A percentile compares a stretch with the other conserved stretches of the same genome.
phyloP scores from a whole-genome alignment of 1,140 invertebrate species.

The Drosophila tani region DNA sequence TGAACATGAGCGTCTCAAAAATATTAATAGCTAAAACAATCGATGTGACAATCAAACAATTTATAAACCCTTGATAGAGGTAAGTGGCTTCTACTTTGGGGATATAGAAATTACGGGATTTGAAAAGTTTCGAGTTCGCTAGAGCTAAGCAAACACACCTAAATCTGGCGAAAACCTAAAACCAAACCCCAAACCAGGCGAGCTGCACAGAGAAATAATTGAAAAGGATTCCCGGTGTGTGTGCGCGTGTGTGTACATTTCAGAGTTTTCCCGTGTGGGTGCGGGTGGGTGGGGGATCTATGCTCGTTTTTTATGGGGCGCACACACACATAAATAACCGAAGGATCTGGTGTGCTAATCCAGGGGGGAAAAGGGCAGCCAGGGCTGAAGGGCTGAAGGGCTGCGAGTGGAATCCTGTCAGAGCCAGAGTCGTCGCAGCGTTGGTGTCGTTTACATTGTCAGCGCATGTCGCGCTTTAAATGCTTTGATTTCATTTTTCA shows the following conservation, averaged over 20 bases:
- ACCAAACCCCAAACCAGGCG: slow-evolving; percentile 37
- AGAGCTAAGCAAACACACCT: slow-evolving; percentile 25
- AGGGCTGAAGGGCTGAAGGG: slow-evolving; percentile 2
- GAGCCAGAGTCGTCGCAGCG: slow-evolving; percentile 42
- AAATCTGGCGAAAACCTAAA: slow-evolving; percentile 18
- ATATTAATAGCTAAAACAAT: background rate
- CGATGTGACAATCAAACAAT: background rate
- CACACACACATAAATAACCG: slow-evolving; percentile 54
- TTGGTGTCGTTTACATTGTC: slow-evolving; percentile 68
- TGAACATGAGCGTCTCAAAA: background rate
- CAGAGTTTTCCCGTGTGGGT: slow-evolving; percentile 33
- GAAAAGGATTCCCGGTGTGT: slow-evolving; percentile 70
- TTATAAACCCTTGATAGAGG: background rate
- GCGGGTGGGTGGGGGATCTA: slow-evolving; percentile 35
- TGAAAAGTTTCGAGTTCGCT: slow-evolving; percentile 16
- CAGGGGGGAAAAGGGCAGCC: slow-evolving; percentile 47
- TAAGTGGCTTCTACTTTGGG: slow-evolving; percentile 6
- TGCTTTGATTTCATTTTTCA: slow-evolving; percentile 83
- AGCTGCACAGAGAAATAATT: slow-evolving; percentile 69
- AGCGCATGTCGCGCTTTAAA: slow-evolving; percentile 77
- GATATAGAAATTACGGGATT: slow-evolving; percentile 8
- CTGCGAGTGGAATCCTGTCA: slow-evolving; percentile 52
- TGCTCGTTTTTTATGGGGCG: slow-evolving; percentile 37
- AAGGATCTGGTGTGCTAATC: slow-evolving; percentile 75
- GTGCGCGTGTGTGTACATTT: slow-evolving; percentile 28